Base-by-base conservation (phyloP, 1,140 invertebrate species). In the Phenacoccus solenopsis region DNA sequence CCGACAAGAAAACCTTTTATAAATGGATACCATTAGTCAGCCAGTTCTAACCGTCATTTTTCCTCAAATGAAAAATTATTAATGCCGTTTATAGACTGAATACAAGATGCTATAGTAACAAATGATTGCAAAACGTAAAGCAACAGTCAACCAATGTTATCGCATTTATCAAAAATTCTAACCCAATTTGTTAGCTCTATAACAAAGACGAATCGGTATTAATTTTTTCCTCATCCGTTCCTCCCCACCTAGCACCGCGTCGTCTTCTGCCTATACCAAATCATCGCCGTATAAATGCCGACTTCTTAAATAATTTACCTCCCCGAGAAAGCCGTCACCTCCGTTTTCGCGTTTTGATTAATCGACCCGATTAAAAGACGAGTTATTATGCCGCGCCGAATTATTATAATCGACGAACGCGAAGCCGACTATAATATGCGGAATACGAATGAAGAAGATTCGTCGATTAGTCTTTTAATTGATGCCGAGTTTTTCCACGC, bases 41-140 rank as follows among this genome's bases (percentile, higher is more conserved):
- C 20, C 59, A 64, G 59, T 64, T 64, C 59, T 64, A 64, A 64
- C 59, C 59, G 59, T 64, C 59, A 64, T 64, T 64, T 64, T 64
- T 64, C n/a, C 25, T 64, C 25, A 64, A 64, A 64, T 64, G 59
- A 64, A 64, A 64, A 64, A 64, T 64, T 64, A 64, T 64, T 64
- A 64, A 64, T 64, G 59, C 59, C 59, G 59, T 64, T 64, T 64
- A 64, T 64, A 64, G 59, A 64, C 59, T 64, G 59, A 64, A 64
- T 64, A 27, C 21, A 64, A 27, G 59, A 27, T 64, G 59, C 25
- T 25, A 24, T 24, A 27, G 59, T 64, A 16, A 64, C 59, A 64
- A 64, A 64, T 64, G 59, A 64, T 16, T 9, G 59, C 59, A 20
- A 64, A 64, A 64, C 59, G 59, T 27, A 64, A 64, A 64, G 59